Evolutionary conservation across 1,140 invertebrate genomes (phyloP), one percentile per base, ranked within the genome.

Genomic region (Drosophila navojoa): DNA sequence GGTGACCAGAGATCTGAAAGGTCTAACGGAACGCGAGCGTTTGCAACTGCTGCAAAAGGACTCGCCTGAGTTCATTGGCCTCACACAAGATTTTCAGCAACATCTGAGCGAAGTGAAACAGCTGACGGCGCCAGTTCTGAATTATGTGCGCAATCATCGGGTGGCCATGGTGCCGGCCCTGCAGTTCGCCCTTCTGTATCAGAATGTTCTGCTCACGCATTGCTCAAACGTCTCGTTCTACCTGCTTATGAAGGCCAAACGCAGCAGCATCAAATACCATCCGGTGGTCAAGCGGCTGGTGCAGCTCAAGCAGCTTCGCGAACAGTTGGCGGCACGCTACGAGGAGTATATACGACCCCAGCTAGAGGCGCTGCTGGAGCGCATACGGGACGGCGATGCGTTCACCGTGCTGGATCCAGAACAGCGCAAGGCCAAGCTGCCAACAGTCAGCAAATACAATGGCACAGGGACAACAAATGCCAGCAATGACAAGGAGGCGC

Each of bases 201-300:
- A 95, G 90, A 93, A 96, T 75, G 87, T 97, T 11, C 94, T 95
- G 75, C 92, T 96, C 70, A 96, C 96, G 92, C 98, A 98, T 87
- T 96, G 95, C 76, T 95, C 94, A 16, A 98, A 98, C 91, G 95
- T 98, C 19, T 94, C 94, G 27, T 98, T 97, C 92, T 99, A 98
- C 92, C 90, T 98, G 66, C 93, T 97, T 72, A 79, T 98, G 1
- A 98, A 97, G 93, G 93, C 95, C 45, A 95, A 95, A 90, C 95
- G 94, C 72, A 92, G 94, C 38, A 93, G 94, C 57, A 93, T 97
- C 15, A 94, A 95, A 77, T 95, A 95, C 70, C 98, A 99, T 94
- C 97, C 98, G 32, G 95, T 98, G 32, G 95, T 97, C 16, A 96
- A 97, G 92, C 93, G 96, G 69, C 92, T 99, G 22, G 94, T 96